Percentiles rank a stretch among this genome's conserved stretches.
Conservation (phyloP, 2,888 invertebrate species). For the Erebia ligea region DNA sequence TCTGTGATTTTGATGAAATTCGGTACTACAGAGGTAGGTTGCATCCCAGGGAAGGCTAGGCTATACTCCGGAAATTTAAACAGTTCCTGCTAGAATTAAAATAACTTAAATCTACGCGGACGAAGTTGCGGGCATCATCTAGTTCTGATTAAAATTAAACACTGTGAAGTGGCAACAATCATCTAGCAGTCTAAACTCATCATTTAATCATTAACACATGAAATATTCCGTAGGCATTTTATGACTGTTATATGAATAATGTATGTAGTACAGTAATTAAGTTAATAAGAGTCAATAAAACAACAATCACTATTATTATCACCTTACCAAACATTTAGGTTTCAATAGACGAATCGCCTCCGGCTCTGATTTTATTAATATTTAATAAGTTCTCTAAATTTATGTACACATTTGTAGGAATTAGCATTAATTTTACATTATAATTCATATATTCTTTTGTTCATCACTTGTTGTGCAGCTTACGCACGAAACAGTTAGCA, state of each 20-base stretch:
- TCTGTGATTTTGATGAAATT: too few relatives aligned
- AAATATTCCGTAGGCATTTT: neutral
- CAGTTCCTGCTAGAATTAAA: too few relatives aligned
- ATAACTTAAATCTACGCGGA: too few relatives aligned
- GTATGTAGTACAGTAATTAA: constrained; percentile 16
- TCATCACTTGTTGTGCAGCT: constrained; percentile 42
- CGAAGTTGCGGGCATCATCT: too few relatives aligned
- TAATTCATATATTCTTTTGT: constrained; percentile 48
- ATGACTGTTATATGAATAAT: constrained; percentile 10
- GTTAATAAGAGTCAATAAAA: constrained; percentile 39
- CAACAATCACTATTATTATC: constrained; percentile 36
- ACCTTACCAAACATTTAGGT: constrained; percentile 39
- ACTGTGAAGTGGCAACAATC: neutral
- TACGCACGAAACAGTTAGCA: constrained; percentile 61
- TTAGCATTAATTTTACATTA: constrained; percentile 48
- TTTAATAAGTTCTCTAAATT: constrained; percentile 39
- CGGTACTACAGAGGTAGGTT: too few relatives aligned
- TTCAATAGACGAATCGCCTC: constrained; percentile 39
- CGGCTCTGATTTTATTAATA: constrained; percentile 40
- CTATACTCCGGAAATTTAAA: too few relatives aligned
- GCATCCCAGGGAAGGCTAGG: too few relatives aligned
- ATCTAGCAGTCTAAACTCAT: neutral
- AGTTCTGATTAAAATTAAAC: neutral
- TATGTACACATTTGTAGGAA: constrained; percentile 37
- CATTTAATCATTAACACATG: neutral